Percentiles rank a stretch among this genome's conserved stretches.
These are phyloP conservation scores for Vesta saturnalis DNA, from an alignment of 2,888 invertebrate species.

Conservation along the genomic window DNA sequence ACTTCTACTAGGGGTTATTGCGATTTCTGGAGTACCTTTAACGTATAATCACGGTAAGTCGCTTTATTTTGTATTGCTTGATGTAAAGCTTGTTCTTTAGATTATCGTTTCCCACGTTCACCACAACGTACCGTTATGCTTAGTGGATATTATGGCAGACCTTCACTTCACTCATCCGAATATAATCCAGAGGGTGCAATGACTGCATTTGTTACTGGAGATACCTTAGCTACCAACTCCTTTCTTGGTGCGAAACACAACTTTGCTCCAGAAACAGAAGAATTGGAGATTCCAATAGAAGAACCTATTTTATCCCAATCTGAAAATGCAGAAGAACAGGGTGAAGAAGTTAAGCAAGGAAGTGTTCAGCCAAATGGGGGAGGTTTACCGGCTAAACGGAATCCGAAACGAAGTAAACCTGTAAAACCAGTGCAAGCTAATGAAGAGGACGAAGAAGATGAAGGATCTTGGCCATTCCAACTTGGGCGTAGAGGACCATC, in stretches of 20 bases:
- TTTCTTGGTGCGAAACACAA: constrained; percentile 50
- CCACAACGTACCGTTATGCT: constrained; percentile 57
- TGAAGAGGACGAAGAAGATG: constrained; percentile 64
- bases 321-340: constrained; percentile 27
- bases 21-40: constrained; percentile 25
- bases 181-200: constrained; percentile 56
- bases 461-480: constrained; percentile 52
- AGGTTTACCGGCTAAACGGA: constrained; percentile 32
- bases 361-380: constrained; percentile 19
- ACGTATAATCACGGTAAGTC: constrained; percentile 19
- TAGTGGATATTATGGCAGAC: constrained; percentile 56
- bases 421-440: constrained; percentile 56
- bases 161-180: constrained; percentile 41
- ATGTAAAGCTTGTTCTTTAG: constrained; percentile 17
- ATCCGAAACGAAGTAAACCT: constrained; percentile 37
- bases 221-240: constrained; percentile 59
- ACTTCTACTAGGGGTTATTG: constrained; percentile 31
- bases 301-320: constrained; percentile 8
- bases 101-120: constrained; percentile 40
- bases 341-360: constrained; percentile 45
- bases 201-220: constrained; percentile 59
- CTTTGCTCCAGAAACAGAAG: constrained; percentile 24
- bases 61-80: neutral
- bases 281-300: constrained; percentile 37
- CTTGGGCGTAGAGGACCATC: constrained; percentile 57